Percentiles rank a stretch among this genome's conserved stretches.
Conservation (phyloP, 1,140 invertebrate genomes). For the Dufourea novaeangliae region DNA sequence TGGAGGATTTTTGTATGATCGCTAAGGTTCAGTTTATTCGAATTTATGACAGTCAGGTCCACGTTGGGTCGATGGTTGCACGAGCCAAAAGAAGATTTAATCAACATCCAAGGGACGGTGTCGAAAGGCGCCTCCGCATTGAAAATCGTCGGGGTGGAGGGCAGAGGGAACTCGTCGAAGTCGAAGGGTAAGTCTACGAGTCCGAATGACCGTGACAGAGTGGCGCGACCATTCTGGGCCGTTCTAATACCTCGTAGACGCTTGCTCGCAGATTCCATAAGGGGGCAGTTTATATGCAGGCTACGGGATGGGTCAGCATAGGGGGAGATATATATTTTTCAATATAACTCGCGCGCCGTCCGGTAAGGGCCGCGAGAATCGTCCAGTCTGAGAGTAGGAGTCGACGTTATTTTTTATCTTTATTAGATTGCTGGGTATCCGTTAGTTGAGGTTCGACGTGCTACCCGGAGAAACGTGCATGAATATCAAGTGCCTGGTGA, state of each 20-base stretch:
- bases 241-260: slow-evolving; percentile 58
- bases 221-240: slow-evolving; percentile 34
- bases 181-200: neutral
- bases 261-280: slow-evolving; percentile 68
- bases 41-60: no score
- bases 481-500: slow-evolving; percentile 73
- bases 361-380: slow-evolving; percentile 54
- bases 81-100: neutral
- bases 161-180: neutral
- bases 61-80: no score
- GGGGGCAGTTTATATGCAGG: slow-evolving; percentile 80
- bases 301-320: slow-evolving; percentile 74
- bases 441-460: slow-evolving; percentile 76
- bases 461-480: slow-evolving; percentile 76
- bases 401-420: slow-evolving; percentile 80
- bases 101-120: neutral
- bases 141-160: neutral
- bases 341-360: slow-evolving; percentile 71
- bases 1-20: no score
- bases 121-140: neutral
- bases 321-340: slow-evolving; percentile 78
- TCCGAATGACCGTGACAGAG: slow-evolving; percentile 38
- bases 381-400: slow-evolving; percentile 57
- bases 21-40: no score
- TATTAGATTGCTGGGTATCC: slow-evolving; percentile 79